Conservation (phyloP, 2,888 invertebrate genomes). For the Trimorus sp. region DNA sequence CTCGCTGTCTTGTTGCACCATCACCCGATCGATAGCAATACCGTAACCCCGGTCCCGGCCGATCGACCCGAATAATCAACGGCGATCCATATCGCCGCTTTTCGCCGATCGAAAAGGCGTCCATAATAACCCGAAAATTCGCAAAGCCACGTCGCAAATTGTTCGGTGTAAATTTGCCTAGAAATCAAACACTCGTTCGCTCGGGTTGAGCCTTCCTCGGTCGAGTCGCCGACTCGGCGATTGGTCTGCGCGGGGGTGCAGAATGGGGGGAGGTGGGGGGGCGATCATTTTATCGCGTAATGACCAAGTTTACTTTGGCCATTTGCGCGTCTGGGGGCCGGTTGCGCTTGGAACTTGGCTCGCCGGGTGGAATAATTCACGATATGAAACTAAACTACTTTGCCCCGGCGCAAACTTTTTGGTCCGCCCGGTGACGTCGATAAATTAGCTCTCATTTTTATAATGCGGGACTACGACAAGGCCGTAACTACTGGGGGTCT, state of each 20-base stretch:
- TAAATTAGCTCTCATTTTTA: conserved; percentile 74
- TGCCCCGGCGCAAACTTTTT: conserved; percentile 69
- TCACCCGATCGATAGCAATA: neutral
- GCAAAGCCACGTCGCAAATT: conserved; percentile 33
- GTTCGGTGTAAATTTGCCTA: conserved; percentile 44
- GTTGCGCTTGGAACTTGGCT: conserved; percentile 42
- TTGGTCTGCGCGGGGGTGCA: conserved; percentile 43
- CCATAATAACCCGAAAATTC: conserved; percentile 46
- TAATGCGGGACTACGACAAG: conserved; percentile 70
- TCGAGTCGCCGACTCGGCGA: conserved; percentile 11
- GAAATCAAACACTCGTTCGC: conserved; percentile 45
- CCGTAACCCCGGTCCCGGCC: neutral
- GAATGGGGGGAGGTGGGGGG: conserved; percentile 9
- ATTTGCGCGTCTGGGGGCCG: conserved; percentile 42
- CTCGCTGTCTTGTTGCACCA: too few relatives aligned
- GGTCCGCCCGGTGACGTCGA: conserved; percentile 70
- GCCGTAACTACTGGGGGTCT: conserved; percentile 64
- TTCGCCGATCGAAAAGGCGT: neutral
- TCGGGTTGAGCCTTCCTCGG: neutral
- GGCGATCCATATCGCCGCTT: neutral
- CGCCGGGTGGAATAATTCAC: conserved; percentile 77
- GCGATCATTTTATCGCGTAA: conserved; percentile 54
- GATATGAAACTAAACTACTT: conserved; percentile 75
- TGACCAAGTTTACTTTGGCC: conserved; percentile 63
- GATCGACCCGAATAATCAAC: conserved; percentile 21